These are phyloP conservation scores for Phoxinus phoxinus DNA, from an alignment of 2,113 vertebrate genomes.

Conservation along the genomic window DNA sequence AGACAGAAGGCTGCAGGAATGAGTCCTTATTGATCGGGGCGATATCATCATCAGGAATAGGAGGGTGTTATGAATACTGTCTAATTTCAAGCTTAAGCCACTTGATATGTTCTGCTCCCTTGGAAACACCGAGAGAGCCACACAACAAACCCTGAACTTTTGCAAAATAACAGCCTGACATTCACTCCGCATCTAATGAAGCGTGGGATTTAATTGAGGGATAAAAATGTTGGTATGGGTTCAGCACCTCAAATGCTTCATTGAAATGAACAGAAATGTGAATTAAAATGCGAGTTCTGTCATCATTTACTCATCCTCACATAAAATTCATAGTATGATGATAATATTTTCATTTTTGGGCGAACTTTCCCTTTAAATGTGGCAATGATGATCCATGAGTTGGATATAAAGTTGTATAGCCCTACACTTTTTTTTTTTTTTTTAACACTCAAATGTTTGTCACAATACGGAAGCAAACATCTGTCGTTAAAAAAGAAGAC, in stretches of 20 bases:
- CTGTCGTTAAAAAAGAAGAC: background rate
- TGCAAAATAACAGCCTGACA: conserved; percentile 32
- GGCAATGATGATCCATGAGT: background rate
- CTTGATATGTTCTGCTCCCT: background rate
- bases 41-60: background rate
- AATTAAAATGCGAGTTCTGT: background rate
- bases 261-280: conserved; percentile 4
- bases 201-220: conserved; percentile 1
- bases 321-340: background rate
- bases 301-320: background rate
- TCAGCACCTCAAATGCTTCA: background rate
- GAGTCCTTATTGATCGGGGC: conserved; percentile 6
- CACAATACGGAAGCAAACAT: too few relatives aligned
- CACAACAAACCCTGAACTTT: conserved; percentile 18
- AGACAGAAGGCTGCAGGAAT: conserved; percentile 58
- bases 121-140: background rate
- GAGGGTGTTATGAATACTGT: background rate
- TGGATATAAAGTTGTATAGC: too few relatives aligned
- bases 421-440: too few relatives aligned
- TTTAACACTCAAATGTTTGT: too few relatives aligned
- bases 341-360: background rate
- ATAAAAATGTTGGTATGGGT: background rate
- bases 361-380: background rate
- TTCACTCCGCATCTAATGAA: conserved; percentile 15
- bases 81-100: background rate